Base-by-base conservation (phyloP, 2,797 vertebrate genomes). In the Protosalanx chinensis region DNA sequence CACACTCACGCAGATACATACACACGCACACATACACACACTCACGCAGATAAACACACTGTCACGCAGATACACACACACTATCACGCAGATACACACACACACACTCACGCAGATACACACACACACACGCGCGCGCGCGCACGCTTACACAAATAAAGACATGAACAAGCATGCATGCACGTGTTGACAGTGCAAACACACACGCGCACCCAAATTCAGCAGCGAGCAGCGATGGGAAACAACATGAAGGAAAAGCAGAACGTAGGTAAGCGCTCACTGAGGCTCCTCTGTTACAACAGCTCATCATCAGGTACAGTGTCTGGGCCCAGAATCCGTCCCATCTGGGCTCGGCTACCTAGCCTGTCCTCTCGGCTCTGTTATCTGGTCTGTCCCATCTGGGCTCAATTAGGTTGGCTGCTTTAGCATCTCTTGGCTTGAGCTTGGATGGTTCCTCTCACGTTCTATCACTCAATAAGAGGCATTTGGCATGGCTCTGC, bases 391-490 rank as follows among this genome's bases (percentile, higher is more conserved):
- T 12, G 49, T n/a, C 23, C 7, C 5, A 37, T 3, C n/a, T 37
- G 63, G 41, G 18, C 23, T 10, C 33, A n/a, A 23, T 7, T 35
- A 64, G n/a, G 16, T 64, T 18, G 62, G 33, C 62, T 37, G 30
- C 30, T 33, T n/a, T 8, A 18, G 6, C 46, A 6, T 20, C 62
- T 79, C 68, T 64, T 80, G 72, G 76, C 75, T 66, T 56, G 4
- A 51, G 49, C 72, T 60, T 57, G 15, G 77, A 65, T 62, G 41
- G 60, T 70, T 53, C 71, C 72, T 78, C 72, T 76, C 59, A 76
- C 73, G 80, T 79, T 87, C 83, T 76, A 84, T 83, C 76, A 80
- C 78, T 81, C 60, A 41, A 41, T 73, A 68, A 68, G 72, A 82
- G 75, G 76, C 72, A 72, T 80, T 76, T 82, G 76, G 13, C 58